Evolutionary conservation across 2,797 vertebrate genomes (phyloP).

Genomic region (Esox masquinongy): DNA sequence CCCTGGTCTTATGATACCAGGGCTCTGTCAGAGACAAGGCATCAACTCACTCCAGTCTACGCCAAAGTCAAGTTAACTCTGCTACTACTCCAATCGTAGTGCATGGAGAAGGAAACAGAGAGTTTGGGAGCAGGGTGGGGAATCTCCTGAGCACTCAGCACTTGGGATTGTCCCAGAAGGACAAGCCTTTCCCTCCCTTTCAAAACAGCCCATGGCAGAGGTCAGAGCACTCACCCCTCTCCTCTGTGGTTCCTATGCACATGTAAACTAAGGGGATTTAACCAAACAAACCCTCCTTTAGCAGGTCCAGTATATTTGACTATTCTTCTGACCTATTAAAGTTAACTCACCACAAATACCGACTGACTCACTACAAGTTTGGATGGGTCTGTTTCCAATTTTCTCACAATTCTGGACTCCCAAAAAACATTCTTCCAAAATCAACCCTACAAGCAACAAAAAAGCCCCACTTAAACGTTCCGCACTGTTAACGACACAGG

Average conservation of each 20-base stretch:
- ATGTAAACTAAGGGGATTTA: neutral
- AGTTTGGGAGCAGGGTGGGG: conserved; percentile 68
- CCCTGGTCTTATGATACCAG: neutral
- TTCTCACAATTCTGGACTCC: conserved; percentile 48
- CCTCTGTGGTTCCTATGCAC: neutral
- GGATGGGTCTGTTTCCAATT: conserved; percentile 82
- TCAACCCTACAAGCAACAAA: conserved; percentile 45
- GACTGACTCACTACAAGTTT: conserved; percentile 74
- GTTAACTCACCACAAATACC: conserved; percentile 66
- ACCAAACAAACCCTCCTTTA: neutral
- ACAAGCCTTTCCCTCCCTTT: conserved; percentile 72
- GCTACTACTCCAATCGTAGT: neutral
- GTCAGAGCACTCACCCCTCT: conserved; percentile 7
- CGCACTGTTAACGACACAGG: conserved; percentile 21
- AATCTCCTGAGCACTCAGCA: conserved; percentile 56
- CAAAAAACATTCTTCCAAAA: conserved; percentile 53
- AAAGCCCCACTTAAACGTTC: conserved; percentile 18
- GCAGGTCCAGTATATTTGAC: neutral
- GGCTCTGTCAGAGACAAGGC: neutral
- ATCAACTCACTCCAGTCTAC: neutral
- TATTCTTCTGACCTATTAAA: conserved; percentile 36
- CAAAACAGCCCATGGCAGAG: conserved; percentile 63
- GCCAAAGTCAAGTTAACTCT: neutral
- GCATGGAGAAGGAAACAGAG: neutral
- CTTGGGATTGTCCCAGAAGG: conserved; percentile 73